phyloP scores from a whole-genome alignment of 2,888 invertebrate genomes.

The Clitarchus hookeri region DNA sequence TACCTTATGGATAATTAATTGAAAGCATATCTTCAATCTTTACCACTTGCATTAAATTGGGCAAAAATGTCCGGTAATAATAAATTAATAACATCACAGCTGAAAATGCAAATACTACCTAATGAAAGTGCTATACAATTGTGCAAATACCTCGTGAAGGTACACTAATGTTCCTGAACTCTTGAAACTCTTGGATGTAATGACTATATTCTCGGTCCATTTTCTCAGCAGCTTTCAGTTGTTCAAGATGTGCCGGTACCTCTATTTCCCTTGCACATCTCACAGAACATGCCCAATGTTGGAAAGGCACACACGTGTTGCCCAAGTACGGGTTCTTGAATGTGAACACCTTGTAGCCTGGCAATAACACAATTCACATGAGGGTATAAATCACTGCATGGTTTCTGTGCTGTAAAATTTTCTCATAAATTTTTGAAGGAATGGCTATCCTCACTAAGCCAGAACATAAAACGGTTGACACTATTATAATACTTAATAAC shows the following conservation, averaged over 20 bases:
- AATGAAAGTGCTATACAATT: slow-evolving; percentile 16
- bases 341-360: slow-evolving; percentile 56
- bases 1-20: no score
- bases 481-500: no score
- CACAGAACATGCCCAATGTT: slow-evolving; percentile 56
- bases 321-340: slow-evolving; percentile 57
- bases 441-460: no score
- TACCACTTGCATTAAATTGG: no score
- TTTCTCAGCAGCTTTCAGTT: slow-evolving; percentile 34
- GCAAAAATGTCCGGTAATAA: no score
- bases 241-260: slow-evolving; percentile 51
- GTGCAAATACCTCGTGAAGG: slow-evolving; percentile 26
- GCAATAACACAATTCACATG: background rate
- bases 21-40: no score
- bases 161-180: background rate
- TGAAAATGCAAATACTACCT: background rate
- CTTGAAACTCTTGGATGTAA: slow-evolving; percentile 37
- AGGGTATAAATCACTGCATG: background rate
- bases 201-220: slow-evolving; percentile 38
- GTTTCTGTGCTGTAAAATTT: no score
- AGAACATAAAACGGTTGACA: no score
- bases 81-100: no score
- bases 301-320: slow-evolving; percentile 58
- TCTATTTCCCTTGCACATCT: slow-evolving; percentile 55
- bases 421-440: no score